A percentile compares a stretch with the other conserved stretches of the same genome.
Evolutionary conservation across 2,888 invertebrate genomes (phyloP).

Genomic region (Halictus quadricinctus): DNA sequence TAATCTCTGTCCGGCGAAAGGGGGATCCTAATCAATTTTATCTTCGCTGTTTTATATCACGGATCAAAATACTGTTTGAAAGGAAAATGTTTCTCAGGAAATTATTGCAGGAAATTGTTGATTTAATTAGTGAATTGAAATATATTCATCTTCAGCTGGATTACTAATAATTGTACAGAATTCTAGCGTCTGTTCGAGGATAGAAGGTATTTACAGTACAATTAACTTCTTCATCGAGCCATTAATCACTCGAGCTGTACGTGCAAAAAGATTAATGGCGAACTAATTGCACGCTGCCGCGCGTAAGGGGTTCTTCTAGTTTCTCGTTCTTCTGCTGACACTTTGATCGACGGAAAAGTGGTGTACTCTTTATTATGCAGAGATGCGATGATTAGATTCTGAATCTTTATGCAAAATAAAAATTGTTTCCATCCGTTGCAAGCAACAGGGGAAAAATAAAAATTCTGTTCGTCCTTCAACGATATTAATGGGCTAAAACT

Average conservation of each 20-base stretch:
- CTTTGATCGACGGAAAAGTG: not conserved
- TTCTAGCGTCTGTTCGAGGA: not conserved
- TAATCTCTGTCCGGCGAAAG: not conserved
- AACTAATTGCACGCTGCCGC: not conserved
- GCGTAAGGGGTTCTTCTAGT: not conserved
- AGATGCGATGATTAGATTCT: not conserved
- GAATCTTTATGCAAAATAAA: not conserved
- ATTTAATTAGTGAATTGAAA: not conserved
- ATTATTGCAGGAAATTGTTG: not conserved
- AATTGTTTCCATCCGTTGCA: no score
- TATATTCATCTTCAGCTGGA: not conserved
- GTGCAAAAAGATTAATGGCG: conserved; percentile 16
- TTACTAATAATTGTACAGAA: not conserved
- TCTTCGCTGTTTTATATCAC: not conserved
- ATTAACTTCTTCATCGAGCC: not conserved
- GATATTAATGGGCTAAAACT: no score
- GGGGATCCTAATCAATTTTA: not conserved
- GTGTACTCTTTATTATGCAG: not conserved
- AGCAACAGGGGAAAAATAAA: no score
- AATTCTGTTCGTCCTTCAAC: no score
- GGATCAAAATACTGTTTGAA: not conserved
- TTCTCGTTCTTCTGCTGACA: not conserved
- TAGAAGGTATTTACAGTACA: not conserved
- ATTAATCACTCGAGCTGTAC: not conserved
- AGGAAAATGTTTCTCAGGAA: not conserved